Base-by-base conservation (phyloP, 2,888 invertebrate genomes). In the Tetramorium bicarinatum region DNA sequence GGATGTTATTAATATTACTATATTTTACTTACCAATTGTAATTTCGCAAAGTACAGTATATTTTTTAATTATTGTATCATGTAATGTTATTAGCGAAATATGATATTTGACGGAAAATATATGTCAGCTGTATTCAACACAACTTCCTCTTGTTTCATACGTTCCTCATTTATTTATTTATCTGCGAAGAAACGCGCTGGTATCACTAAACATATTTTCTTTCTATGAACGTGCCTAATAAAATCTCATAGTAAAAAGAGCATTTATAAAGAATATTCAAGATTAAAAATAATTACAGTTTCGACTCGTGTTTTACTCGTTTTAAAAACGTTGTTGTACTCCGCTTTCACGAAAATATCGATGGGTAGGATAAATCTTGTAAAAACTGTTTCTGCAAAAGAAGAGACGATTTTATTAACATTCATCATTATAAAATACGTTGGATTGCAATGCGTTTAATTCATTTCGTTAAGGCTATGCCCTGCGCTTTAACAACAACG, bases 31-130 rank as follows among this genome's bases (percentile, higher is more conserved):
- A 93, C 90, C 88, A 88, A 92, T 92, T 93, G 90, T 93, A 94
- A 90, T 93, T 93, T 93, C 93, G 93, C 91, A 93, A 92, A 92
- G 91, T 91, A 93, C 88, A 92, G 92, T 93, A 93, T 94, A 94
- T 94, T 94, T 94, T 94, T 94, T 94, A 94, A 94, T 93, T 91
- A 93, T 92, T 93, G 91, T 93, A 93, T 92, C 91, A 90, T 93
- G 93, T 93, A 92, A 92, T 92, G 90, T 91, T 88, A 92, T 92
- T 93, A 93, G 91, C 90, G 87, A 93, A 89, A 88, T 92, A 93
- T 90, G 91, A 93, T 94, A 92, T 80, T 92, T 92, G 90, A 93
- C 90, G 92, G 93, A 88, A 92, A 93, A 93, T 93, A 93, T 92
- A 93, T 92, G 92, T 91, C 87, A 82, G 34, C 69, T 80, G 59